These are phyloP conservation scores for Morus bassanus DNA, from an alignment of 2,797 vertebrate genomes.

Conservation along the genomic window DNA sequence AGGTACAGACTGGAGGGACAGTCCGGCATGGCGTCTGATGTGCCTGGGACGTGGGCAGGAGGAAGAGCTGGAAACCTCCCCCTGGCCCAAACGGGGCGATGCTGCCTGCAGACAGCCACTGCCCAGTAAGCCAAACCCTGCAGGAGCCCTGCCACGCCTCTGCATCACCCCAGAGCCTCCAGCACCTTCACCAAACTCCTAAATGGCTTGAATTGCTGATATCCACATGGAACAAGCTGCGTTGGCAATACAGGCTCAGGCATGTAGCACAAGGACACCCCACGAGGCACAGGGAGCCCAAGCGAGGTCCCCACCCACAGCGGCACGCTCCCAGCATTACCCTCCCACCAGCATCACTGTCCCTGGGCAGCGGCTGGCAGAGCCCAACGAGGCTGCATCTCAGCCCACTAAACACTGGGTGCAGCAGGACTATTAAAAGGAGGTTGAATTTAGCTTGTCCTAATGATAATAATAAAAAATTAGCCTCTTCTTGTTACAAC, in stretches of 20 bases:
- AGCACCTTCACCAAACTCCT: neutral
- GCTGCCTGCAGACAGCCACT: neutral
- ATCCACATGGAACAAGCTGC: neutral
- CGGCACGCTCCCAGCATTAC: neutral
- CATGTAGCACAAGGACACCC: neutral
- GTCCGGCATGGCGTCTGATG: accelerated
- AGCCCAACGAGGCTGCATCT: accelerated
- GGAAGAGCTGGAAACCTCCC: neutral
- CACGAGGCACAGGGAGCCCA: neutral
- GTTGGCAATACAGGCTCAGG: neutral
- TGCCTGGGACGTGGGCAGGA: neutral
- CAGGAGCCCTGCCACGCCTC: neutral
- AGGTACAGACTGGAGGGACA: neutral
- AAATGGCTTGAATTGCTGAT: accelerated
- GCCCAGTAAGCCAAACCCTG: neutral
- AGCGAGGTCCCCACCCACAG: accelerated
- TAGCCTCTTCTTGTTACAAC: neutral
- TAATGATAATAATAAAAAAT: neutral
- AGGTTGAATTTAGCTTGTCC: neutral
- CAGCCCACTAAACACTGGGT: neutral
- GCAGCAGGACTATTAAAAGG: neutral
- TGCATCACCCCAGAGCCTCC: neutral
- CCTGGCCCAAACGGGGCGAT: accelerated
- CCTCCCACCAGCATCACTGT: accelerated
- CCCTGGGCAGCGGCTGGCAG: neutral